Conservation (phyloP, 2,888 invertebrate species). For the Drosophila fungiperda region DNA sequence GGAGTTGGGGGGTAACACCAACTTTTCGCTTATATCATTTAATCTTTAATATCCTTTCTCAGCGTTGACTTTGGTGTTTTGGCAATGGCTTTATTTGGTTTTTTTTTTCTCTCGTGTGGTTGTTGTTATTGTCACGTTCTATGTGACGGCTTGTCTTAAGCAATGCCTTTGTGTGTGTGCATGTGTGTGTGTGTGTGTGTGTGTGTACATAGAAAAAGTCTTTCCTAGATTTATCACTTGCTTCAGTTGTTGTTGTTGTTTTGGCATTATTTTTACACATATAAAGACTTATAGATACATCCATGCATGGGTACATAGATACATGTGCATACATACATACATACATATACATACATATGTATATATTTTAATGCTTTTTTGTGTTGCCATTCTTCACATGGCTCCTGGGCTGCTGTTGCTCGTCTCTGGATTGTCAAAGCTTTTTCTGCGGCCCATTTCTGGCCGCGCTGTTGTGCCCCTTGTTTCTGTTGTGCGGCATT, state of each 20-base stretch:
- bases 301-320: conserved; percentile 16
- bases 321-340: conserved; percentile 9
- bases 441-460: conserved; percentile 56
- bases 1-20: conserved; percentile 28
- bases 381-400: conserved; percentile 51
- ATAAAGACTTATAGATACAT: conserved; percentile 45
- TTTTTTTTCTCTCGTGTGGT: conserved; percentile 24
- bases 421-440: conserved; percentile 70
- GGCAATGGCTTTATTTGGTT: conserved; percentile 21
- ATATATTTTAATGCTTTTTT: conserved; percentile 53
- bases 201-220: conserved; percentile 37
- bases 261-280: conserved; percentile 59
- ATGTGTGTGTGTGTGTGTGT: conserved; percentile 24
- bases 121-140: conserved; percentile 61
- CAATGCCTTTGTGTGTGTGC: conserved; percentile 29
- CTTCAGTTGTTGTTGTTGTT: conserved; percentile 64
- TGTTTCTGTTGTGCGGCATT: conserved; percentile 61
- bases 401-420: conserved; percentile 63
- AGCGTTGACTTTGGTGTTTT: conserved; percentile 78
- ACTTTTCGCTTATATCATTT: conserved; percentile 78
- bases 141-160: conserved; percentile 73
- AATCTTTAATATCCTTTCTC: conserved; percentile 81
- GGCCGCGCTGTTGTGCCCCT: conserved; percentile 17
- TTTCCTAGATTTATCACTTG: conserved; percentile 79
- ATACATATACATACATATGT: background rate